Conservation (phyloP, 2,888 invertebrate species). For the Biston stratarius region DNA sequence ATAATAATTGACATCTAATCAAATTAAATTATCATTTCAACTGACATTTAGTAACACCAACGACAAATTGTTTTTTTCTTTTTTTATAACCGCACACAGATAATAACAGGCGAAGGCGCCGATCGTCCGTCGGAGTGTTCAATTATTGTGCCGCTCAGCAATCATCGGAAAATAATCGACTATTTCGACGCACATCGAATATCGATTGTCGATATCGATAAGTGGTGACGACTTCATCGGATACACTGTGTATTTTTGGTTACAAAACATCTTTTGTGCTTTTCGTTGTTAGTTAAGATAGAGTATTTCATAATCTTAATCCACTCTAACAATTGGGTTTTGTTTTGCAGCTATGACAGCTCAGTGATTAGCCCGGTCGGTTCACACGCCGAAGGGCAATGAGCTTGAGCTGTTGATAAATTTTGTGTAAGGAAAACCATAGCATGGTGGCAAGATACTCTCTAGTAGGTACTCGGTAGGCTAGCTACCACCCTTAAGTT, state of each 20-base stretch:
- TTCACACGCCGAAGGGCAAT: too few species aligned
- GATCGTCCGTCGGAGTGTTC: slow-evolving; percentile 53
- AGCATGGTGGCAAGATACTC: too few species aligned
- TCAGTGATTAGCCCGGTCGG: too few species aligned
- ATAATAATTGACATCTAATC: slow-evolving; percentile 2
- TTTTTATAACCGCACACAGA: slow-evolving; percentile 47
- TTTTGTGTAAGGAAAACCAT: too few species aligned
- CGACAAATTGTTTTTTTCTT: slow-evolving; percentile 45
- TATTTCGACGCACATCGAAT: slow-evolving; percentile 68
- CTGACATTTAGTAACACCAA: slow-evolving; percentile 34
- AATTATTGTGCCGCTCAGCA: slow-evolving; percentile 74
- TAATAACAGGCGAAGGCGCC: slow-evolving; percentile 63
- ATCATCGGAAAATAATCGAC: slow-evolving; percentile 75
- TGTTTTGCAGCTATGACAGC: too few species aligned
- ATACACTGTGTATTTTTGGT: slow-evolving; percentile 33
- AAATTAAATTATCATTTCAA: slow-evolving; percentile 8
- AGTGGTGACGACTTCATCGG: slow-evolving; percentile 56
- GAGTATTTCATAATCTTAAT: too few species aligned
- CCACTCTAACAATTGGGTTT: too few species aligned
- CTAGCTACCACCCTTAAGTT: too few species aligned
- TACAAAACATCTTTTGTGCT: slow-evolving; percentile 1
- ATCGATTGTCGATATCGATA: slow-evolving; percentile 49
- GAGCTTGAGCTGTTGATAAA: too few species aligned
- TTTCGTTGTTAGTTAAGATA: not conserved
- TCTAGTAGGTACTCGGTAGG: too few species aligned